Evolutionary conservation across 2,797 vertebrate genomes (phyloP).

Genomic region (Loris lydekkerianus): DNA sequence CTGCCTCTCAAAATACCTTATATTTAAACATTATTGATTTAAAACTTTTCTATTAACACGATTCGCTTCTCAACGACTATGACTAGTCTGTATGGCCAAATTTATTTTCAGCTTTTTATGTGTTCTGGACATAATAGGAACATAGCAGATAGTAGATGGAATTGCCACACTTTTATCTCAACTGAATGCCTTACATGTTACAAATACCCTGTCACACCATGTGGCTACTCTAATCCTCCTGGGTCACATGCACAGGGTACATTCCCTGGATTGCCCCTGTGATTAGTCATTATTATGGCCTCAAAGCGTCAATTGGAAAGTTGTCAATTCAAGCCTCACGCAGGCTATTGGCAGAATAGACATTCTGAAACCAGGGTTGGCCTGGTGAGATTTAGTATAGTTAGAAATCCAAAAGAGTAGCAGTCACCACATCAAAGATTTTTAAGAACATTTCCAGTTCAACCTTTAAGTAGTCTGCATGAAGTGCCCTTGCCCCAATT

Average conservation of each 20-base stretch:
- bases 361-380: not conserved
- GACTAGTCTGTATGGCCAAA: not conserved
- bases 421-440: not conserved
- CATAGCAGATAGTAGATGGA: not conserved
- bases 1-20: not conserved
- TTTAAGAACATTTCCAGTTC: not conserved
- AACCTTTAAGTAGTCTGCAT: not conserved
- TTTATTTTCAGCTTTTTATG: not conserved
- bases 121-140: not conserved
- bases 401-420: not conserved
- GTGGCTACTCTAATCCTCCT: not conserved
- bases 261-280: not conserved
- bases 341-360: not conserved
- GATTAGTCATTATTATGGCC: not conserved
- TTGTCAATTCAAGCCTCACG: not conserved
- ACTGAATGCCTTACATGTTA: slow-evolving; percentile 26
- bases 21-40: not conserved
- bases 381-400: not conserved
- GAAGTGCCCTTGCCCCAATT: accelerated
- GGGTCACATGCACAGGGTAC: not conserved
- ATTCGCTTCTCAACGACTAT: slow-evolving; percentile 31
- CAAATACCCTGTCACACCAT: not conserved
- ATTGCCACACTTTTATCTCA: slow-evolving; percentile 5
- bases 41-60: not conserved
- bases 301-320: slow-evolving; percentile 57